Percentiles rank a stretch among this genome's conserved stretches.
These are phyloP conservation scores for Cydia amplana DNA, from an alignment of 1,140 invertebrate species.

Conservation along the genomic window DNA sequence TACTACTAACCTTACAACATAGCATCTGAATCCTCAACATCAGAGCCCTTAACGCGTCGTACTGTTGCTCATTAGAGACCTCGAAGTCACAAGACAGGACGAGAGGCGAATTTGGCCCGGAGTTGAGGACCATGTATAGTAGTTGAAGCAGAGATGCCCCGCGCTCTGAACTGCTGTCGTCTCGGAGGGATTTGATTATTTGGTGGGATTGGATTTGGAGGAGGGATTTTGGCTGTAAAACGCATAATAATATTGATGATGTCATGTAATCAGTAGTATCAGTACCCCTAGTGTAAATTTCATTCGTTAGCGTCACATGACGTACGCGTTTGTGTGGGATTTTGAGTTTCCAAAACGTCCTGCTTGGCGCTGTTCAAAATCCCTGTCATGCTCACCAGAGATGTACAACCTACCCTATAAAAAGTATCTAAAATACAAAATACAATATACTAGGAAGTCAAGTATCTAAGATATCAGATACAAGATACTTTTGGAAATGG, in stretches of 20 bases:
- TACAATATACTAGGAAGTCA: no score
- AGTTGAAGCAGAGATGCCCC: slow-evolving; percentile 58
- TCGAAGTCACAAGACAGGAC: slow-evolving; percentile 47
- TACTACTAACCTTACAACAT: slow-evolving; percentile 61
- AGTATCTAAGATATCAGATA: no score
- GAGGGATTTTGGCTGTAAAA: slow-evolving; percentile 61
- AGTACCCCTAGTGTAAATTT: no score
- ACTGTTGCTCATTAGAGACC: slow-evolving; percentile 43
- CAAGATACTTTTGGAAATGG: no score
- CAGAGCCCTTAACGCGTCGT: slow-evolving; percentile 58
- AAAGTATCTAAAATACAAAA: no score
- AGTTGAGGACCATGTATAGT: slow-evolving; percentile 54
- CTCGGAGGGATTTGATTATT: slow-evolving; percentile 58
- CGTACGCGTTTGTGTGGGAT: no score
- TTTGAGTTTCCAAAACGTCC: no score
- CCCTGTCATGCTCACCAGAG: no score
- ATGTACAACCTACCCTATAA: no score
- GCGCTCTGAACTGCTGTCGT: slow-evolving; percentile 54
- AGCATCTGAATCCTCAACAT: slow-evolving; percentile 72
- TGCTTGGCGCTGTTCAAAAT: no score
- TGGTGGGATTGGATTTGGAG: slow-evolving; percentile 60
- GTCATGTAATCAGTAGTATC: no score
- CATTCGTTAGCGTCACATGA: no score
- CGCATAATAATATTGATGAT: neutral
- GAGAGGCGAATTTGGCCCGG: slow-evolving; percentile 52